These are phyloP conservation scores for Leptocoma aspasia DNA, from an alignment of 2,113 vertebrate genomes.

Conservation along the genomic window DNA sequence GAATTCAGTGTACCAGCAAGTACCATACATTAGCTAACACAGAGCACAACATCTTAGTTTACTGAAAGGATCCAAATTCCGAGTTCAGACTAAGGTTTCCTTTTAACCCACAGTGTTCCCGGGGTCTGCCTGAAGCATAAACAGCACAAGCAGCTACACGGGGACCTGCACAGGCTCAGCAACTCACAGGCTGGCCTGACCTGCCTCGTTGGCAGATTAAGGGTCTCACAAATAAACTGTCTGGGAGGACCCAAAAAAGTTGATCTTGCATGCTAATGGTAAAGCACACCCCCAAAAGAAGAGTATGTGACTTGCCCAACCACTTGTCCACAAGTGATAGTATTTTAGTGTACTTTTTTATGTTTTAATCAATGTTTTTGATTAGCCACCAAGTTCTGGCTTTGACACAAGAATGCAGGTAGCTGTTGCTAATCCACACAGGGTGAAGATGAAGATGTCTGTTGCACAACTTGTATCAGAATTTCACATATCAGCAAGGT, in stretches of 20 bases:
- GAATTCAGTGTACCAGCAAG: not conserved
- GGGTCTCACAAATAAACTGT: constrained; percentile 24
- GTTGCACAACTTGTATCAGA: not conserved
- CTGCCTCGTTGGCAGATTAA: not conserved
- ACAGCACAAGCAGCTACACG: not conserved
- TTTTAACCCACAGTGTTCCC: not conserved
- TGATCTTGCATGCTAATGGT: not conserved
- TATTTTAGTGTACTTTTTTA: not conserved
- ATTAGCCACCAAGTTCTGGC: not conserved
- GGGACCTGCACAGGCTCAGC: constrained; percentile 51
- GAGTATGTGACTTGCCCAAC: not conserved
- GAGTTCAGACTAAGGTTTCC: not conserved
- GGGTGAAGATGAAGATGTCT: not conserved
- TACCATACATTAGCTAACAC: not conserved
- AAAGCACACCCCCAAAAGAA: not conserved
- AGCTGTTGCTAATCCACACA: fast-evolving
- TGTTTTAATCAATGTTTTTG: not conserved
- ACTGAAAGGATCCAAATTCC: not conserved
- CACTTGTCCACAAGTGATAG: not conserved
- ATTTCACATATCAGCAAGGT: not conserved
- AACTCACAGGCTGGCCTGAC: not conserved
- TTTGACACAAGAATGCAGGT: not conserved
- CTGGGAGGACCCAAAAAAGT: not conserved
- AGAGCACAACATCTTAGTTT: not conserved
- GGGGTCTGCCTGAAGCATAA: not conserved